These are phyloP conservation scores for Caloenas nicobarica DNA, from an alignment of 2,113 vertebrate genomes.

Conservation along the genomic window DNA sequence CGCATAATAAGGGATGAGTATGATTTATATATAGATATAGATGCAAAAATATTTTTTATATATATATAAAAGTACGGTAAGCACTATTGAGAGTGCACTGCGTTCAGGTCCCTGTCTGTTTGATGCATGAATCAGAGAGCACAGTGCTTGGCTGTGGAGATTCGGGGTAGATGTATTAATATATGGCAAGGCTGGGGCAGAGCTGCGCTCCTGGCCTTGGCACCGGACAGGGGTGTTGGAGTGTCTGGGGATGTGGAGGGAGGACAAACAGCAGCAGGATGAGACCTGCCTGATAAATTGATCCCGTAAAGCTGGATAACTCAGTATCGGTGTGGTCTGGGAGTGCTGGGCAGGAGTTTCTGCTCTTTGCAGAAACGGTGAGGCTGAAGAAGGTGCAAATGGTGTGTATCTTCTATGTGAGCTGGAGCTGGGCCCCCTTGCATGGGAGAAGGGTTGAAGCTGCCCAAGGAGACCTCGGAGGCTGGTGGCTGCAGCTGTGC, in stretches of 20 bases:
- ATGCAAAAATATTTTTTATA: not conserved
- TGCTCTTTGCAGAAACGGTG: not conserved
- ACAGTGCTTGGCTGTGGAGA: not conserved
- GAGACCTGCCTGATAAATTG: not conserved
- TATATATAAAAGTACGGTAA: not conserved
- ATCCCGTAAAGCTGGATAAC: not conserved
- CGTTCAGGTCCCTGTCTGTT: not conserved
- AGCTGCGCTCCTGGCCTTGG: not conserved
- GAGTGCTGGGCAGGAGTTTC: not conserved
- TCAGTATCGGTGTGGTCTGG: not conserved
- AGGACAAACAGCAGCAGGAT: not conserved
- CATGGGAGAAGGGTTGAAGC: not conserved
- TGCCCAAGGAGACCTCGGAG: not conserved
- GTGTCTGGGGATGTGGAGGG: accelerated
- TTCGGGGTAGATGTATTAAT: not conserved
- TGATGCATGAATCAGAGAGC: not conserved
- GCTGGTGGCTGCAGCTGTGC: not conserved
- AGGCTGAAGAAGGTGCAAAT: not conserved
- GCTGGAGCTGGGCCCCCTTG: not conserved
- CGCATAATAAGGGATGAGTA: not conserved
- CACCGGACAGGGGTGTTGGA: not conserved
- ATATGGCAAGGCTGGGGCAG: not conserved
- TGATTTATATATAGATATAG: not conserved
- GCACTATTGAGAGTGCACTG: not conserved
- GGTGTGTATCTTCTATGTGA: not conserved